A percentile compares a stretch with the other conserved stretches of the same genome.
Conservation (phyloP, 2,797 vertebrate genomes). For the Coracias cyanogaster region DNA sequence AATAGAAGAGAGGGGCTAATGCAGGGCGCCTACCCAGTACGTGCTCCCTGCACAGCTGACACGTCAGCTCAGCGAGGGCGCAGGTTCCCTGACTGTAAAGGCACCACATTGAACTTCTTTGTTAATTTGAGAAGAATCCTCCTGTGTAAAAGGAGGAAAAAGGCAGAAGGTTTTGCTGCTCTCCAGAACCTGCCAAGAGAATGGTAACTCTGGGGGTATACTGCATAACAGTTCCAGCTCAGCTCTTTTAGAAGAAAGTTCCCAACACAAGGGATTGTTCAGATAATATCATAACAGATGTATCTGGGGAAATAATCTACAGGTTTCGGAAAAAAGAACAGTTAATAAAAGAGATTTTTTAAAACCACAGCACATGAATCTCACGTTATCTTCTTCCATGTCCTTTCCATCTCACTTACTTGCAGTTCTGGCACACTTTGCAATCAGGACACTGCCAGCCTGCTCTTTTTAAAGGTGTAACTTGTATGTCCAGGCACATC, state of each 20-base stretch:
- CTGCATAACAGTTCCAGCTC: not conserved
- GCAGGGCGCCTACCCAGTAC: not conserved
- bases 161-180: not conserved
- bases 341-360: not conserved
- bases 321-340: not conserved
- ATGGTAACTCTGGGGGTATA: not conserved
- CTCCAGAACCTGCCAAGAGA: not conserved
- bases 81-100: not conserved
- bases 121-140: not conserved
- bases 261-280: not conserved
- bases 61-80: not conserved
- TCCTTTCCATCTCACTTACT: constrained; percentile 85
- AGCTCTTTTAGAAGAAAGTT: not conserved
- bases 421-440: constrained; percentile 99
- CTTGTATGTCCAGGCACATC: constrained; percentile 96
- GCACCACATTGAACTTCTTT: not conserved
- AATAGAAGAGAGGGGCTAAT: not conserved
- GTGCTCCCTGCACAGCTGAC: not conserved
- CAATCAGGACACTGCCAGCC: constrained; percentile 98
- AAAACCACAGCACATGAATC: not conserved
- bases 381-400: not conserved
- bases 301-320: not conserved
- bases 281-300: not conserved
- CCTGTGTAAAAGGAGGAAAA: not conserved
- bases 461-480: constrained; percentile 94